These are phyloP conservation scores for Cheilosia urbana DNA, from an alignment of 2,888 invertebrate genomes.

Conservation along the genomic window DNA sequence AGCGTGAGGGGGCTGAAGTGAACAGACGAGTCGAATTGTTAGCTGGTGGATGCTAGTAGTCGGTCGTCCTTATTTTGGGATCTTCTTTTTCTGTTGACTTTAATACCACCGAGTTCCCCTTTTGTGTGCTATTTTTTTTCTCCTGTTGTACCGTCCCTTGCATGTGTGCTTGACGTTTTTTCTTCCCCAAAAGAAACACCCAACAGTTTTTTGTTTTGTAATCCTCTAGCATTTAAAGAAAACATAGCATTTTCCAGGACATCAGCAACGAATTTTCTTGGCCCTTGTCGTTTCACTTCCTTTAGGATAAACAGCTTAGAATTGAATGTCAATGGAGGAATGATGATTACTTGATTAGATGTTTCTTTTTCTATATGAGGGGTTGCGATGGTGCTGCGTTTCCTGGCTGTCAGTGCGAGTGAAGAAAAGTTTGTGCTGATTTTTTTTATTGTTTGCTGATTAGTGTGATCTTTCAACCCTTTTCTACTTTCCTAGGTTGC, in stretches of 20 bases:
- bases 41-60: slow-evolving; percentile 26
- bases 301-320: slow-evolving; percentile 62
- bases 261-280: slow-evolving; percentile 42
- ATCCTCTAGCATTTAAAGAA: slow-evolving; percentile 58
- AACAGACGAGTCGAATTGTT: slow-evolving; percentile 23
- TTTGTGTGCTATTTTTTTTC: slow-evolving; percentile 22
- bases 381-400: slow-evolving; percentile 10
- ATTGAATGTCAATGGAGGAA: slow-evolving; percentile 74
- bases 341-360: slow-evolving; percentile 77
- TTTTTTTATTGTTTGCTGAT: slow-evolving; percentile 62
- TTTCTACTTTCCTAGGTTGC: slow-evolving; percentile 35
- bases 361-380: slow-evolving; percentile 54
- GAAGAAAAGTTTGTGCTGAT: slow-evolving; percentile 61
- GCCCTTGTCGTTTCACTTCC: slow-evolving; percentile 45
- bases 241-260: slow-evolving; percentile 40
- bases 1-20: neutral
- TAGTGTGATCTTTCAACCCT: slow-evolving; percentile 66
- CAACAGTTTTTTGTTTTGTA: slow-evolving; percentile 44
- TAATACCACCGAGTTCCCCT: slow-evolving; percentile 53
- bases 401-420: slow-evolving; percentile 39
- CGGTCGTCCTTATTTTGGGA: slow-evolving; percentile 22
- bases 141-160: slow-evolving; percentile 2
- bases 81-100: slow-evolving; percentile 56
- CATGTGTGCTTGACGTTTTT: slow-evolving; percentile 35
- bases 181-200: slow-evolving; percentile 3